phyloP scores from a whole-genome alignment of 2,113 vertebrate species.

The Phaetusa simplex region DNA sequence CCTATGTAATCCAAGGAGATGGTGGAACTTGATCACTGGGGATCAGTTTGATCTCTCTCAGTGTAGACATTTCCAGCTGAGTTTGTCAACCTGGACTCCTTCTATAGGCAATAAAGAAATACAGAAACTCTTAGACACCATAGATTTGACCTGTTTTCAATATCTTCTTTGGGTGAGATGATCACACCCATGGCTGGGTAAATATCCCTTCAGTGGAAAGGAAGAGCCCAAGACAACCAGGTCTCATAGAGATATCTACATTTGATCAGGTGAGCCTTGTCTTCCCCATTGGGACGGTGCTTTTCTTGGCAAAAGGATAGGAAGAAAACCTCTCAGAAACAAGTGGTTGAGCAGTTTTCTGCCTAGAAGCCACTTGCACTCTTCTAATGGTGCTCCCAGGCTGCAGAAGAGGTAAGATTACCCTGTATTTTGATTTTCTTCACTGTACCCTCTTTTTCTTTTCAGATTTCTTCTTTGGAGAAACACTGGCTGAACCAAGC shows the following conservation, averaged over 20 bases:
- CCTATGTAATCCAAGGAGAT: accelerated
- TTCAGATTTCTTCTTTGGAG: neutral
- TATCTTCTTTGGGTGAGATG: neutral
- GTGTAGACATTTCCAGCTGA: neutral
- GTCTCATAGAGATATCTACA: neutral
- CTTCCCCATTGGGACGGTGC: neutral
- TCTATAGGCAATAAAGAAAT: neutral
- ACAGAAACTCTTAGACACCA: neutral
- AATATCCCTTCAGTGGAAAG: neutral
- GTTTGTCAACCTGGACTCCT: neutral
- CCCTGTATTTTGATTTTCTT: neutral
- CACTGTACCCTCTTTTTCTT: neutral
- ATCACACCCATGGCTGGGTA: neutral
- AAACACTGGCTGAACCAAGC: neutral
- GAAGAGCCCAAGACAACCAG: neutral
- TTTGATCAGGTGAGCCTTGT: neutral
- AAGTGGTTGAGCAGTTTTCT: neutral
- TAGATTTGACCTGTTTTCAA: neutral
- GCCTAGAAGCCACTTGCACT: neutral
- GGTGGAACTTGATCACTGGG: neutral
- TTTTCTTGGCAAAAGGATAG: neutral
- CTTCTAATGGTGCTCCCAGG: neutral
- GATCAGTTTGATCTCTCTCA: neutral
- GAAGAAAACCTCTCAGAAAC: neutral
- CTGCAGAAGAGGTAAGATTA: neutral